These are phyloP conservation scores for Protomyctophum bolini DNA, from an alignment of 2,113 vertebrate species.

Conservation along the genomic window DNA sequence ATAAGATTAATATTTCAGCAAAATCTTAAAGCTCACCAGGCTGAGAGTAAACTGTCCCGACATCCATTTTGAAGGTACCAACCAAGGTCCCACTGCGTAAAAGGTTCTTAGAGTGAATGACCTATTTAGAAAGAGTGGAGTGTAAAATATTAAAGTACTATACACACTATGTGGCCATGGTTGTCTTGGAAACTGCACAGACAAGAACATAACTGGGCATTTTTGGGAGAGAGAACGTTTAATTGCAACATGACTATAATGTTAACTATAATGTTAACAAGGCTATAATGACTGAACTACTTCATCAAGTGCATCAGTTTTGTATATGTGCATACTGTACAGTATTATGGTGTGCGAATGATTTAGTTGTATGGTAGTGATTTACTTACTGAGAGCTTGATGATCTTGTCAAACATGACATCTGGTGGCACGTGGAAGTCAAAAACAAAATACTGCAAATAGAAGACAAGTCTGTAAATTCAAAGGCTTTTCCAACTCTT, in stretches of 20 bases:
- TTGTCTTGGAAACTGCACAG: constrained; percentile 5
- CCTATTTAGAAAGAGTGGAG: constrained; percentile 71
- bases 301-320: no score
- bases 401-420: constrained; percentile 98
- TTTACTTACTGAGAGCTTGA: constrained; percentile 93
- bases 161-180: background rate
- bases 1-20: background rate
- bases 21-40: constrained; percentile 79
- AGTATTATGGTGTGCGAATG: no score
- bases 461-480: constrained; percentile 21
- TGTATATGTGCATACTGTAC: background rate
- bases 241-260: background rate
- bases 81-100: constrained; percentile 94
- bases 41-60: constrained; percentile 92
- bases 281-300: background rate
- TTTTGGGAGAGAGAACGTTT: background rate
- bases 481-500: constrained; percentile 2
- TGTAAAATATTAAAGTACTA: constrained; percentile 7
- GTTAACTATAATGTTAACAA: no score
- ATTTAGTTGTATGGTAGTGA: background rate
- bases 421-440: constrained; percentile 96
- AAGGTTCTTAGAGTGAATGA: constrained; percentile 98
- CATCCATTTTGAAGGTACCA: constrained; percentile 95
- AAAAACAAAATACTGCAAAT: constrained; percentile 93
- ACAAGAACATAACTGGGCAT: background rate